A percentile compares a stretch with the other conserved stretches of the same genome.
Evolutionary conservation across 2,888 invertebrate species (phyloP).

Genomic region (Nasonovia ribisnigri): DNA sequence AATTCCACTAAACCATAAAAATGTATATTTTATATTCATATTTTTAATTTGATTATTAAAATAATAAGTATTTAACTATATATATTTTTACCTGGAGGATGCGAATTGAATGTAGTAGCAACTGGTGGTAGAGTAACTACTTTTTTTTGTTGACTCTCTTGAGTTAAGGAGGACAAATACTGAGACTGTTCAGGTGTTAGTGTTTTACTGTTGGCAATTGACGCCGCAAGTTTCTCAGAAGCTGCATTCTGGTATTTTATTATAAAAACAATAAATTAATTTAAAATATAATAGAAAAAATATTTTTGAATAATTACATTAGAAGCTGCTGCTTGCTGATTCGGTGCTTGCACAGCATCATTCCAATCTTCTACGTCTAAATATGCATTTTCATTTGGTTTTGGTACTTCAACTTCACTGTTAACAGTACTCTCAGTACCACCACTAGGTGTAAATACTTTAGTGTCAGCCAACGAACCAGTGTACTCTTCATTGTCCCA

Average conservation of each 20-base stretch:
- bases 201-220: conserved; percentile 67
- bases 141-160: conserved; percentile 71
- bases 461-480: conserved; percentile 92
- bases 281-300: background rate
- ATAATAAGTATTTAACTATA: background rate
- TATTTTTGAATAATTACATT: conserved; percentile 10
- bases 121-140: conserved; percentile 67
- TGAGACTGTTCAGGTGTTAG: conserved; percentile 75
- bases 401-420: conserved; percentile 36
- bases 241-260: conserved; percentile 5
- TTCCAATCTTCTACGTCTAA: conserved; percentile 58
- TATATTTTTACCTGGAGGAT: conserved; percentile 61
- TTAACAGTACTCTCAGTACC: conserved; percentile 42
- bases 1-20: conserved; percentile 53
- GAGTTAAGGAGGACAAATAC: conserved; percentile 75
- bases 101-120: conserved; percentile 63
- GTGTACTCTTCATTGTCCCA: conserved; percentile 96
- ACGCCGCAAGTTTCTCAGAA: conserved; percentile 49
- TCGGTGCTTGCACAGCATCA: conserved; percentile 53
- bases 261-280: background rate
- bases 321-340: background rate
- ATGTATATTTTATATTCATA: background rate
- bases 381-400: conserved; percentile 55
- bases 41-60: conserved; percentile 1
- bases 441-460: conserved; percentile 83